Evolutionary conservation across 2,113 vertebrate species (phyloP).

Genomic region (Gobius niger): DNA sequence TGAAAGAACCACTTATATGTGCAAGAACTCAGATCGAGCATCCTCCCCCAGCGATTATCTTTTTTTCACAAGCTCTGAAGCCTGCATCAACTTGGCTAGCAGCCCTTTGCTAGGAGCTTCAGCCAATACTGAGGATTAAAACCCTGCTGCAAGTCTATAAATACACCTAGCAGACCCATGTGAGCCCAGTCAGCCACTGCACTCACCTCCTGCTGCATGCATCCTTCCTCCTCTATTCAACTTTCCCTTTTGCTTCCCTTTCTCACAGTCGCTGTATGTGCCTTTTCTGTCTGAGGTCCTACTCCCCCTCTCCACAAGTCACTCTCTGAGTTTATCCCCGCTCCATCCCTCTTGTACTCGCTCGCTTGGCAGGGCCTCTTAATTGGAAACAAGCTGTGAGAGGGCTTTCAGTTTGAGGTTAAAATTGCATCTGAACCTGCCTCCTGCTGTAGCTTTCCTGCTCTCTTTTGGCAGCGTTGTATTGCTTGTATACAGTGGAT

Average conservation of each 20-base stretch:
- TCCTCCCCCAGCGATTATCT: constrained; percentile 43
- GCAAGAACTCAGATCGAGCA: constrained; percentile 44
- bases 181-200: constrained; percentile 57
- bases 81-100: constrained; percentile 61
- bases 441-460: constrained; percentile 59
- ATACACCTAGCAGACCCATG: constrained; percentile 65
- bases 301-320: constrained; percentile 25
- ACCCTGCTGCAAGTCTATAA: constrained; percentile 68
- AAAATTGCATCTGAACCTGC: constrained; percentile 69
- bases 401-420: constrained; percentile 67
- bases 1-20: constrained; percentile 20
- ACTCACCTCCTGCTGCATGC: constrained; percentile 59
- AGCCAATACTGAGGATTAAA: constrained; percentile 74
- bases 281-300: constrained; percentile 20
- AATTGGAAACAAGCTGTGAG: constrained; percentile 73
- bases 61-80: constrained; percentile 51
- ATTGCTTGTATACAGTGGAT: constrained; percentile 31
- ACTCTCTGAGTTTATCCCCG: constrained; percentile 41
- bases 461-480: constrained; percentile 47
- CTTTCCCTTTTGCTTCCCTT: constrained; percentile 23
- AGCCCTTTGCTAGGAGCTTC: constrained; percentile 63
- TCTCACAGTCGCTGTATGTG: constrained; percentile 21
- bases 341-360: constrained; percentile 43
- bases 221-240: constrained; percentile 29
- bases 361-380: constrained; percentile 65